phyloP scores from a whole-genome alignment of 2,888 invertebrate genomes.

The Machimus atricapillus region DNA sequence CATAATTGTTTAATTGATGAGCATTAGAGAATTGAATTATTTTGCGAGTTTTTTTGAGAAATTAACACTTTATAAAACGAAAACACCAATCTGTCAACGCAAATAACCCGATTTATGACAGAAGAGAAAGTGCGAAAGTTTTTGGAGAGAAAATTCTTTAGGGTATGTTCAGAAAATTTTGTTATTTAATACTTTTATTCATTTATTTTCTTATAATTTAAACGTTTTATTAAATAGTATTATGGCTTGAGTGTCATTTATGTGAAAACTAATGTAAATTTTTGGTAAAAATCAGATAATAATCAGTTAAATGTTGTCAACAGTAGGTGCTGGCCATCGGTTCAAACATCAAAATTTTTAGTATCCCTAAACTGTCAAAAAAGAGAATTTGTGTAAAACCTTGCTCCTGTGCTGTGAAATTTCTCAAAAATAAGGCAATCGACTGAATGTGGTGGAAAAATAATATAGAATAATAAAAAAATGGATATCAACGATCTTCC shows the following conservation, averaged over 20 bases:
- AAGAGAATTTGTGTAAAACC: background rate
- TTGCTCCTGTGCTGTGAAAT: background rate
- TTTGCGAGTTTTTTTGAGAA: background rate
- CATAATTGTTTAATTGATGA: background rate
- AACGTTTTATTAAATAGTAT: too few relatives aligned
- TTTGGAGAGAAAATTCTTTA: background rate
- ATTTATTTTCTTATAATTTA: too few relatives aligned
- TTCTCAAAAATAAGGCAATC: background rate
- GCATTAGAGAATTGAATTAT: background rate
- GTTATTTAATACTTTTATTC: background rate
- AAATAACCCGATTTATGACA: background rate
- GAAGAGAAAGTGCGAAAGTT: background rate
- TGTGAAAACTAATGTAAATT: background rate
- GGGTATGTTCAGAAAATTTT: background rate
- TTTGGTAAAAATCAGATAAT: background rate
- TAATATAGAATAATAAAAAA: background rate
- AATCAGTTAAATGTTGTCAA: background rate
- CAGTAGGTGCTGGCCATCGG: background rate
- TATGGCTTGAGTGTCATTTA: too few relatives aligned
- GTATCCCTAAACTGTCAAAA: conserved; percentile 4
- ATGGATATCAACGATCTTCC: conserved; percentile 75
- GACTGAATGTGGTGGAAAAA: background rate
- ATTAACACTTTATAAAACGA: background rate
- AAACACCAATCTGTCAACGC: background rate
- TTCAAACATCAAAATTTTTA: background rate